Conservation (phyloP, 2,888 invertebrate species). For the Rhagium mordax region DNA sequence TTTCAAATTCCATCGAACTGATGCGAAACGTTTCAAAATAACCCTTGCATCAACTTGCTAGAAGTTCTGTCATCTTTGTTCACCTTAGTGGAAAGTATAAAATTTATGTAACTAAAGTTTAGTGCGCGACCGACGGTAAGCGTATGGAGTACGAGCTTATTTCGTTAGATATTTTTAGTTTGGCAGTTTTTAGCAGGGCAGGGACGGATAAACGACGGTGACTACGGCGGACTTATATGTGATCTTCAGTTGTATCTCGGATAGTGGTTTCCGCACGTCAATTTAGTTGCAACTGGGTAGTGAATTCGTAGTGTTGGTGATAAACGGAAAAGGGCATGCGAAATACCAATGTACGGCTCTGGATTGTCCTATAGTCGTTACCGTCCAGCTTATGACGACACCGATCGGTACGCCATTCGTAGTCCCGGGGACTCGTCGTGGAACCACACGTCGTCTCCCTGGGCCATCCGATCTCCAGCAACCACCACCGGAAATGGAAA, state of each 20-base stretch:
- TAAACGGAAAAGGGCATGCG: slow-evolving; percentile 34
- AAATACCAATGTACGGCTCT: slow-evolving; percentile 60
- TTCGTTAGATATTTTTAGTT: slow-evolving; percentile 76
- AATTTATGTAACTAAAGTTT: slow-evolving; percentile 45
- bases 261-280: slow-evolving; percentile 56
- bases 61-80: neutral
- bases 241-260: slow-evolving; percentile 58
- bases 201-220: slow-evolving; percentile 45
- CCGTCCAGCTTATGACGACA: slow-evolving; percentile 64
- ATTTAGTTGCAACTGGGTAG: slow-evolving; percentile 24
- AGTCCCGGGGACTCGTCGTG: slow-evolving; percentile 48
- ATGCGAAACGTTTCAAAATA: slow-evolving; percentile 21
- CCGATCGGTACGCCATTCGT: slow-evolving; percentile 46
- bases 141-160: slow-evolving; percentile 59
- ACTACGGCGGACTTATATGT: slow-evolving; percentile 50
- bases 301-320: slow-evolving; percentile 14
- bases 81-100: slow-evolving; percentile 32
- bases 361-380: slow-evolving; percentile 64
- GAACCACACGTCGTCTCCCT: slow-evolving; percentile 50
- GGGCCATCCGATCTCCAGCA: slow-evolving; percentile 47
- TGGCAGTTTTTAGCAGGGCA: slow-evolving; percentile 78
- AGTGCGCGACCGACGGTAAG: slow-evolving; percentile 55
- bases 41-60: slow-evolving; percentile 10
- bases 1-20: slow-evolving; percentile 14
- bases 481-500: slow-evolving; percentile 41